Percentiles rank a stretch among this genome's conserved stretches.
phyloP scores from a whole-genome alignment of 2,797 vertebrate species.

The Gymnodraco acuticeps region DNA sequence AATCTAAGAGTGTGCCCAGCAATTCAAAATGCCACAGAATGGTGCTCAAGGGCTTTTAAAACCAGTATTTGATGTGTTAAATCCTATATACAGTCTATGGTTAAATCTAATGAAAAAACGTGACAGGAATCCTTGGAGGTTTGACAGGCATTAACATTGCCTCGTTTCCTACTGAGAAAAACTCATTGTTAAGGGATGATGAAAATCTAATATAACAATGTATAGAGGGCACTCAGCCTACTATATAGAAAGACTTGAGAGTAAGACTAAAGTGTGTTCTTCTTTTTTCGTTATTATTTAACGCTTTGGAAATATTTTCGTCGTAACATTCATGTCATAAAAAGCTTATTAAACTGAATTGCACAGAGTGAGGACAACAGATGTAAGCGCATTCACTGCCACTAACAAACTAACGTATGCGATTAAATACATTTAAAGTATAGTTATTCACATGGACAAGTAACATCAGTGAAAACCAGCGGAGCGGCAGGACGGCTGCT shows the following conservation, averaged over 20 bases:
- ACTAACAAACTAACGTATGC: background rate
- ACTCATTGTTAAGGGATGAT: constrained; percentile 15
- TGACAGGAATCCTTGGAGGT: constrained; percentile 32
- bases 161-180: constrained; percentile 3
- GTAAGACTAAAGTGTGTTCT: background rate
- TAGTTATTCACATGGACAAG: background rate
- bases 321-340: no score
- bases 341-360: no score
- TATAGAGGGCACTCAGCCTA: background rate
- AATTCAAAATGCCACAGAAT: constrained; percentile 26
- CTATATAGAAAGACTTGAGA: background rate
- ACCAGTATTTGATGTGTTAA: constrained; percentile 20
- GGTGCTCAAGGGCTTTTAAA: background rate
- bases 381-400: background rate
- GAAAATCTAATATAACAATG: constrained; percentile 17
- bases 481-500: constrained; percentile 10
- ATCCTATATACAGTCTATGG: background rate
- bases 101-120: constrained; percentile 34
- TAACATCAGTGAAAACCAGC: constrained; percentile 2
- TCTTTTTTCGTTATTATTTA: no score
- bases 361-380: background rate
- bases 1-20: constrained; percentile 29
- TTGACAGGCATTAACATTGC: constrained; percentile 1
- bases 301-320: no score
- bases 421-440: constrained; percentile 1